Conservation (phyloP, 2,888 invertebrate genomes). For the Cephus spinipes region DNA sequence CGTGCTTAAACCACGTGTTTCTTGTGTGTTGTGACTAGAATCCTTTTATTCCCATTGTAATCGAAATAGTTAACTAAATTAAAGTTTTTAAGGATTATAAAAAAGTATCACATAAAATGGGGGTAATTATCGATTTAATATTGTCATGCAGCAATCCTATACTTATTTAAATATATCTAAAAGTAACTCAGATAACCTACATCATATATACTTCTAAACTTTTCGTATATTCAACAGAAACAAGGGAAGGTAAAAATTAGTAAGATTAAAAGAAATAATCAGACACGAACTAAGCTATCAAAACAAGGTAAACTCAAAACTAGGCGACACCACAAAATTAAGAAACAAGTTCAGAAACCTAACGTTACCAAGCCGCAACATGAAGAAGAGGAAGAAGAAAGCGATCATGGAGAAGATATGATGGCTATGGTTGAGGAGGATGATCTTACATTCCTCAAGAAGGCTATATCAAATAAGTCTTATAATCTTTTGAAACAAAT, state of each 20-base stretch:
- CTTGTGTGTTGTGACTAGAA: neutral
- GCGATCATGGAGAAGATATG: slow-evolving; percentile 70
- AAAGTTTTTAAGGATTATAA: neutral
- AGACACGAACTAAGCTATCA: slow-evolving; percentile 60
- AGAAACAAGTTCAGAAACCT: slow-evolving; percentile 49
- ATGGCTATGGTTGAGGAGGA: slow-evolving; percentile 71
- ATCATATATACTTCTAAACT: neutral
- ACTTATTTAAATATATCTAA: neutral
- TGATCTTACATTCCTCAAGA: slow-evolving; percentile 69
- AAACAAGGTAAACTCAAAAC: slow-evolving; percentile 64
- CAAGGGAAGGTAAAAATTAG: slow-evolving; percentile 66
- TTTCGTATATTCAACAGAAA: slow-evolving; percentile 61
- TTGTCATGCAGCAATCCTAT: neutral
- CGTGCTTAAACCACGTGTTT: neutral
- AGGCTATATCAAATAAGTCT: slow-evolving; percentile 66
- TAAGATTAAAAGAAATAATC: slow-evolving; percentile 64
- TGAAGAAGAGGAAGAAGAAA: slow-evolving; percentile 61
- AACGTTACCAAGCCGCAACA: slow-evolving; percentile 26
- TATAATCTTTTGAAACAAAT: slow-evolving; percentile 68
- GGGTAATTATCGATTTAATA: neutral
- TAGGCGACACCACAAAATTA: slow-evolving; percentile 49
- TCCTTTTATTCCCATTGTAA: neutral
- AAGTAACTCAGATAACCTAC: neutral
- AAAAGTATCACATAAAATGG: neutral
- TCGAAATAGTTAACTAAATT: neutral